Base-by-base conservation (phyloP, 1,140 invertebrate species). In the Stenopsyche tienmushanensis region DNA sequence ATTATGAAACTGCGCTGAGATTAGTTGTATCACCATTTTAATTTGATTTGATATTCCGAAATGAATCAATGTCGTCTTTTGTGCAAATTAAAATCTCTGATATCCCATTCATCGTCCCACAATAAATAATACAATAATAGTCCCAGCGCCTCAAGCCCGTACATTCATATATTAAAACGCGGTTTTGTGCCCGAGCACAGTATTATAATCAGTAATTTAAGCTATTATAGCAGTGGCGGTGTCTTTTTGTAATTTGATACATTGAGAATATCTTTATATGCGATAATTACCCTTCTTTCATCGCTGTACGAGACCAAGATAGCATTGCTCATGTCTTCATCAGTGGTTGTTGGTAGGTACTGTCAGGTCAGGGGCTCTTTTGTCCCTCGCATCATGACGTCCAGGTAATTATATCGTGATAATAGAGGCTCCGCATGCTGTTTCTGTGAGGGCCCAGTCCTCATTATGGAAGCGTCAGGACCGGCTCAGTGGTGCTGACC, bases 331-430 rank as follows among this genome's bases (percentile, higher is more conserved):
- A 23, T 15, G 53, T 34, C 53, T 41, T 57, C 15, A 21, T 52
- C 23, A 24, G 23, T 7, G 49, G 49, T 24, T 21, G 17, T 25
- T 15, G 18, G 49, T 52, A 3, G 17, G 8, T 15, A 52, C 23
- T 52, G 49, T 52, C 44, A 47, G 44, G 44, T 15, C 44, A 47
- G 44, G 17, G 17, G 17, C 44, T 47, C 8, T 47, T 47, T 52
- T 18, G 23, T 57, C 53, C 29, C 3, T 57, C 53, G 1, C 53
- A 34, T 1, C 53, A 57, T 25, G 53, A 57, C n/a, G 53, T 41
- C 29, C 53, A 34, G 53, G 26, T 57, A 57, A 57, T 57, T 57
- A 57, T 57, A 34, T 57, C n/a, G 53, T 18, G 44, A 47, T 47
- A 47, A 47, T 47, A 15, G 44, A 5, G 10, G 44, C 44, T 18